Evolutionary conservation across 2,888 invertebrate genomes (phyloP).

Genomic region (Drosophila pseudotalamancana): DNA sequence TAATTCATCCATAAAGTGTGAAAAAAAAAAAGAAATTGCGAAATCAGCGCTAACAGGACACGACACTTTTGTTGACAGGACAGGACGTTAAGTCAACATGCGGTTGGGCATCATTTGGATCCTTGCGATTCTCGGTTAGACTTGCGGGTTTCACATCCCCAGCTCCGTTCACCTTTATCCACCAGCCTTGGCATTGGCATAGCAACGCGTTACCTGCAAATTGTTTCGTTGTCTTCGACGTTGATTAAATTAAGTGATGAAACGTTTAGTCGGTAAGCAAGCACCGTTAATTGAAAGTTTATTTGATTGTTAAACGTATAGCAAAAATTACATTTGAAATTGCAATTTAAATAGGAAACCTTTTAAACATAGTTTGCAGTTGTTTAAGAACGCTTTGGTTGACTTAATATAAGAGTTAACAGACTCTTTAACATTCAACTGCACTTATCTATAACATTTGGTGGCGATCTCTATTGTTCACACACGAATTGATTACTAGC

Average conservation of each 20-base stretch:
- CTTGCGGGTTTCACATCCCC: neutral
- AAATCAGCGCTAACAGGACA: constrained; percentile 46
- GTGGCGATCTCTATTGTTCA: no score
- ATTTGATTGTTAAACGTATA: neutral
- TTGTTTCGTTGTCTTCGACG: constrained; percentile 30
- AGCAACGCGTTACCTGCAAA: constrained; percentile 13
- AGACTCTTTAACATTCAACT: no score
- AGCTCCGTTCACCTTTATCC: no score
- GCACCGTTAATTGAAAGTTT: neutral
- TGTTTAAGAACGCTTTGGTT: no score
- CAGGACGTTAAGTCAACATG: constrained; percentile 51
- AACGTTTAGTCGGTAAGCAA: neutral
- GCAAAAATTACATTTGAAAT: neutral
- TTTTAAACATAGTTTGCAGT: no score
- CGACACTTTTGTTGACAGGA: constrained; percentile 44
- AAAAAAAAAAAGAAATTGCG: constrained; percentile 30
- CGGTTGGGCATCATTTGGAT: constrained; percentile 39
- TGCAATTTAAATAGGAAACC: no score
- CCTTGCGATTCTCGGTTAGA: constrained; percentile 7
- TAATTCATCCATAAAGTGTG: constrained; percentile 63
- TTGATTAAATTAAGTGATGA: constrained; percentile 22
- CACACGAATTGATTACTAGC: no score
- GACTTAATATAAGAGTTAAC: no score
- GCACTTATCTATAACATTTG: no score
- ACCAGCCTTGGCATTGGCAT: constrained; percentile 5